These are phyloP conservation scores for Proisotoma minuta DNA, from an alignment of 2,888 invertebrate species.

Conservation along the genomic window DNA sequence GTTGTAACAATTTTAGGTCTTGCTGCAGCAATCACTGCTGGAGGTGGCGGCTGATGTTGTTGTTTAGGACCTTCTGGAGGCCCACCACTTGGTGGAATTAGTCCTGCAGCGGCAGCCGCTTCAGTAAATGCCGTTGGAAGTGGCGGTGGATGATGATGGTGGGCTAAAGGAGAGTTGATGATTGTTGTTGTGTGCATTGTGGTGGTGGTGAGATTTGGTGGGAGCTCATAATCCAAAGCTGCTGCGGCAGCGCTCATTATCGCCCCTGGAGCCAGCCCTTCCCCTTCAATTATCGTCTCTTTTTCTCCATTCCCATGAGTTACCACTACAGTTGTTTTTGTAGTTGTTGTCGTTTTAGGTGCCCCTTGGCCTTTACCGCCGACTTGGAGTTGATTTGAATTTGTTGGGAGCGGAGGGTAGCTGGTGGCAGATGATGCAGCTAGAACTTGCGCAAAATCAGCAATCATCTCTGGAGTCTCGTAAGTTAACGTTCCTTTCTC, in stretches of 20 bases:
- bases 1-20: constrained; percentile 8
- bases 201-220: constrained; percentile 45
- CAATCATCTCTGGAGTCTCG: constrained; percentile 27
- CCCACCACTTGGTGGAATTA: constrained; percentile 37
- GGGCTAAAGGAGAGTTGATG: constrained; percentile 38
- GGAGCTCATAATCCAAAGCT: constrained; percentile 36
- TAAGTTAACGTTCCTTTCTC: constrained; percentile 19
- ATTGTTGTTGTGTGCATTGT: constrained; percentile 46
- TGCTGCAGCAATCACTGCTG: constrained; percentile 18
- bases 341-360: constrained; percentile 41
- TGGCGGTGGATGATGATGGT: constrained; percentile 49
- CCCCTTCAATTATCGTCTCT: constrained; percentile 47
- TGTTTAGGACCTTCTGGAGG: constrained; percentile 20
- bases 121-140: constrained; percentile 49
- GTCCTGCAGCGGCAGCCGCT: constrained; percentile 52
- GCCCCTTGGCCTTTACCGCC: too few species aligned
- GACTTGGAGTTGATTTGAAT: too few species aligned
- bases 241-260: constrained; percentile 44
- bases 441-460: constrained; percentile 37
- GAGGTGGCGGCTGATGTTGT: constrained; percentile 28
- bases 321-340: constrained; percentile 46
- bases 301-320: constrained; percentile 47
- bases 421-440: constrained; percentile 26
- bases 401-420: too few species aligned
- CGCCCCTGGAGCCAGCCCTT: constrained; percentile 42